Conservation (phyloP, 2,113 vertebrate species). For the Pygoscelis adeliae region DNA sequence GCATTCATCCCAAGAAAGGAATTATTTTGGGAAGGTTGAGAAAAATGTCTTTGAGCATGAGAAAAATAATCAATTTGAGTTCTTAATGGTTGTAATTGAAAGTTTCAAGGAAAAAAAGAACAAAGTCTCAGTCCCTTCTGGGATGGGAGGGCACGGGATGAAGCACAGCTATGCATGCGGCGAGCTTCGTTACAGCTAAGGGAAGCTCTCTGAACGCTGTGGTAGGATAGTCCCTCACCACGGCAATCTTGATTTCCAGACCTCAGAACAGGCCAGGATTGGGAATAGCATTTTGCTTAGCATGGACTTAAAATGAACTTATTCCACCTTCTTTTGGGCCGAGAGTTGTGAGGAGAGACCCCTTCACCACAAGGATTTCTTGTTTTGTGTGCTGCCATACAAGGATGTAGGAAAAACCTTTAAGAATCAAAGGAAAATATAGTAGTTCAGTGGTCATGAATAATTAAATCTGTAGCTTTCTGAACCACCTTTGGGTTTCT, state of each 20-base stretch:
- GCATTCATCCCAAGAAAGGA: conserved; percentile 31
- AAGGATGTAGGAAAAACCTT: background rate
- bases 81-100: background rate
- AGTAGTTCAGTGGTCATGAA: background rate
- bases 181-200: background rate
- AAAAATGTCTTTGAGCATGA: background rate
- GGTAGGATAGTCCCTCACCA: background rate
- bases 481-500: background rate
- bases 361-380: background rate
- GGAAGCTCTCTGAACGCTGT: background rate
- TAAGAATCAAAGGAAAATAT: background rate
- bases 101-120: background rate
- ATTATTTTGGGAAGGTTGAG: conserved; percentile 2
- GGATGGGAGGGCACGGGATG: fast-evolving
- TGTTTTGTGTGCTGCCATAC: background rate
- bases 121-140: background rate
- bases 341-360: background rate
- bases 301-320: background rate
- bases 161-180: fast-evolving
- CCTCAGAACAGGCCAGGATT: background rate
- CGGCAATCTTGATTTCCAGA: background rate
- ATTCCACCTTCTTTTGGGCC: background rate
- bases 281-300: background rate
- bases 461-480: background rate
- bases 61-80: background rate